Conservation (phyloP, 1,140 invertebrate species). For the Bombus turneri region DNA sequence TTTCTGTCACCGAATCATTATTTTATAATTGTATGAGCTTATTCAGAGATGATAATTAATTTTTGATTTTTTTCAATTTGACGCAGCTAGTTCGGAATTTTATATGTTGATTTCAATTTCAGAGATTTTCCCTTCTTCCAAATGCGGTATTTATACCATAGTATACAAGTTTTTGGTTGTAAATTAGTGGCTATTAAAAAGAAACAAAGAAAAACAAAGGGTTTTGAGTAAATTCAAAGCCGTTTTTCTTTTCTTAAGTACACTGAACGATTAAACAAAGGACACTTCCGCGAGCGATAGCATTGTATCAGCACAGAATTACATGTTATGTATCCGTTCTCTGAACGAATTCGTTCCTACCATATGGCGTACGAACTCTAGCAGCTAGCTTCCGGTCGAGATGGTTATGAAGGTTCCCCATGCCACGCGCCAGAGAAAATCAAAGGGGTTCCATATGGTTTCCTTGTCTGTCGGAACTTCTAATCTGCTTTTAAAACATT, state of each 20-base stretch:
- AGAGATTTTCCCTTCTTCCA: too few relatives aligned
- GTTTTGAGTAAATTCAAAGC: not conserved
- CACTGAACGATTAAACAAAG: not conserved
- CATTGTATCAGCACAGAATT: not conserved
- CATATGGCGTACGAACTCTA: conserved; percentile 27
- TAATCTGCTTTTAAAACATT: not conserved
- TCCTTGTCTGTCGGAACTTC: not conserved
- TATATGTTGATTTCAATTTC: too few relatives aligned
- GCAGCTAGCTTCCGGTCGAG: conserved; percentile 26
- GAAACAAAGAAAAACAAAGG: not conserved
- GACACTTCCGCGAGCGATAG: not conserved
- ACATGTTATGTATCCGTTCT: not conserved
- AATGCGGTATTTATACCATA: too few relatives aligned
- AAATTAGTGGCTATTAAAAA: too few relatives aligned
- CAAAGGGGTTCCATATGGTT: conserved; percentile 2
- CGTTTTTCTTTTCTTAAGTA: not conserved
- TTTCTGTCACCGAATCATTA: too few relatives aligned
- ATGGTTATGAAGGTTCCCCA: not conserved
- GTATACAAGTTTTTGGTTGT: too few relatives aligned
- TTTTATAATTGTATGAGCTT: too few relatives aligned
- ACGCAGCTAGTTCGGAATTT: too few relatives aligned
- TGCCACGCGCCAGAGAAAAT: not conserved
- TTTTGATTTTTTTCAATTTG: too few relatives aligned
- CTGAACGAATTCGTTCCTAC: conserved; percentile 22
- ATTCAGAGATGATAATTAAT: too few relatives aligned